A percentile compares a stretch with the other conserved stretches of the same genome.
Conservation (phyloP, 1,140 invertebrate genomes). For the Mercenaria mercenaria region DNA sequence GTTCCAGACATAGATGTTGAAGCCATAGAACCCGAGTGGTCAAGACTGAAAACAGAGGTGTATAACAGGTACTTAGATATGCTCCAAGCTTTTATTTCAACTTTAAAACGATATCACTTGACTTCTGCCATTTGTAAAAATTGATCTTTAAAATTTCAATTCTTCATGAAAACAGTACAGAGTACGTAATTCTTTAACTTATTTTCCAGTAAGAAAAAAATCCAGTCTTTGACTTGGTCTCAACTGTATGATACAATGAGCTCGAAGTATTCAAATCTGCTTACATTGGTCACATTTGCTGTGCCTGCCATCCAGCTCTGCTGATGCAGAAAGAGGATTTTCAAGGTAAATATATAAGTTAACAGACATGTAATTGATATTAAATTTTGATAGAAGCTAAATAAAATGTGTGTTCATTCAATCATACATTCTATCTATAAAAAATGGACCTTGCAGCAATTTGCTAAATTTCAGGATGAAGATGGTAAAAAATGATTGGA, state of each 20-base stretch:
- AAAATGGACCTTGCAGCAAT: too few species aligned
- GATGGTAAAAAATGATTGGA: too few species aligned
- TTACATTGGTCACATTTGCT: background rate
- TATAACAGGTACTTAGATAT: background rate
- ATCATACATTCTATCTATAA: too few species aligned
- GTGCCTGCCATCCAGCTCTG: background rate
- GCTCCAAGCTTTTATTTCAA: background rate
- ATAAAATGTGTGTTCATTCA: background rate
- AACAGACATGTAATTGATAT: too few species aligned
- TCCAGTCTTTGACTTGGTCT: background rate
- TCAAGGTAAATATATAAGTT: too few species aligned
- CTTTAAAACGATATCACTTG: background rate
- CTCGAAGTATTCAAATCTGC: background rate
- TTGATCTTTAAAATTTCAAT: too few species aligned
- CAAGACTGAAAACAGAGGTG: background rate
- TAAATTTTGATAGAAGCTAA: background rate
- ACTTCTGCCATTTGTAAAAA: too few species aligned
- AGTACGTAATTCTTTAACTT: too few species aligned
- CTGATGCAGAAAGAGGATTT: constrained; percentile 16
- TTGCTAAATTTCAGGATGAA: too few species aligned
- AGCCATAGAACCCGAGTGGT: background rate
- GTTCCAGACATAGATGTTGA: background rate
- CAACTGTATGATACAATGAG: background rate
- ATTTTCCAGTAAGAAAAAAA: background rate
- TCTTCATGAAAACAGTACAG: too few species aligned